Base-by-base conservation (phyloP, 2,113 vertebrate species). In the Hemibates koningsi region DNA sequence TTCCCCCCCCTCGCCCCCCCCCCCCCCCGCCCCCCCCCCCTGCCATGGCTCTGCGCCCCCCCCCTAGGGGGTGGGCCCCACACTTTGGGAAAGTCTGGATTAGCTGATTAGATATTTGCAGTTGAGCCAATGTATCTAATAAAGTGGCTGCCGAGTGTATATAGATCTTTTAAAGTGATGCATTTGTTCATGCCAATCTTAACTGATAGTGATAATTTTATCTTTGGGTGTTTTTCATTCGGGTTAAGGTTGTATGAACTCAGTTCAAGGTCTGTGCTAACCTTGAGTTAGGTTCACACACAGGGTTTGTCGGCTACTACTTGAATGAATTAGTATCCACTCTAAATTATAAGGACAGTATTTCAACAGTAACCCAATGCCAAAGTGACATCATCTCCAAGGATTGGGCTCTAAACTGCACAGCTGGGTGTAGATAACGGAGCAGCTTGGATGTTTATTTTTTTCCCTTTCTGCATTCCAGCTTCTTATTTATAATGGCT, bases 401-500 rank as follows among this genome's bases (percentile, higher is more conserved):
- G 71, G 82, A 85, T 81, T 81, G 78, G 88, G 88, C 80, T 92
- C 86, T 85, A 91, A 92, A 91, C 85, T 66, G 85, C 91, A 89
- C 94, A 93, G 91, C 92, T 94, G 92, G 90, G 85, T 86, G 91
- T 45, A 91, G 94, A 94, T 94, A 91, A 92, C 89, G n/a, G 81
- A 90, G 80, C 88, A 68, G 89, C 68, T 45, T 86, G 84, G 88
- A 92, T 95, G 94, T 95, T 94, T 95, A 91, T 93, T 93, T 94
- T 93, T 93, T 90, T 48, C 68, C 89, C 91, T 85, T 92, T 81
- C 88, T 92, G 92, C 95, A 95, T 95, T 96, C 94, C 93, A 92
- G 88, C 80, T 89, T 93, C 94, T 95, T 94, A 93, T 94, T 96
- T 92, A 90, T 94, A 95, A 95, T 95, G 91, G 93, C 94, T 56